Percentiles rank a stretch among this genome's conserved stretches.
phyloP scores from a whole-genome alignment of 1,140 invertebrate genomes.

The Marisa cornuarietis region DNA sequence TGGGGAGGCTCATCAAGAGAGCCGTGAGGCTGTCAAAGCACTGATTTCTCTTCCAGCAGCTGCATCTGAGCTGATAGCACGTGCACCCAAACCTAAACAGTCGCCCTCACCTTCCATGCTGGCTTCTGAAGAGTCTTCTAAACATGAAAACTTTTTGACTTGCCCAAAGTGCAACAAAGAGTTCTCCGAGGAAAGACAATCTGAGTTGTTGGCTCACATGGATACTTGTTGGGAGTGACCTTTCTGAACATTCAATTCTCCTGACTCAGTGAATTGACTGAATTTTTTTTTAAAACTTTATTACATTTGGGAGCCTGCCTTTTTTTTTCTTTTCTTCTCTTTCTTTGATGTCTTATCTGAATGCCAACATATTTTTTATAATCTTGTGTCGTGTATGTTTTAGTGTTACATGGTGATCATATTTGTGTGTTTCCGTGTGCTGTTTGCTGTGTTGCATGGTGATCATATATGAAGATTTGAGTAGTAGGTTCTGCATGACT shows the following conservation, averaged over 20 bases:
- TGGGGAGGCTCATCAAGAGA: neutral
- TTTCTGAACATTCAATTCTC: neutral
- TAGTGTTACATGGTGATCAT: too few relatives aligned
- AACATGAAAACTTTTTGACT: slow-evolving; percentile 15
- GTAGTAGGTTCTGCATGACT: too few relatives aligned
- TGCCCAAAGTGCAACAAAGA: slow-evolving; percentile 27
- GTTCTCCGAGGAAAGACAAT: slow-evolving; percentile 25
- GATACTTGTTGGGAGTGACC: slow-evolving; percentile 24
- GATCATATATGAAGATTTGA: too few relatives aligned
- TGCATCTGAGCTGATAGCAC: slow-evolving; percentile 15
- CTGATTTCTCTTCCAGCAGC: neutral
- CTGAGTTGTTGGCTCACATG: slow-evolving; percentile 26
- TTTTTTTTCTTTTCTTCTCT: too few relatives aligned
- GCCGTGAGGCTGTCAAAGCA: neutral
- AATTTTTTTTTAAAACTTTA: too few relatives aligned
- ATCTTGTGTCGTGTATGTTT: too few relatives aligned
- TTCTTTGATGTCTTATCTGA: too few relatives aligned
- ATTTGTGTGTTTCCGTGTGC: too few relatives aligned
- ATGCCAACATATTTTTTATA: too few relatives aligned
- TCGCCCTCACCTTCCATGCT: neutral
- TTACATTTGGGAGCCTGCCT: too few relatives aligned
- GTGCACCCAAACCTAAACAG: slow-evolving; percentile 5
- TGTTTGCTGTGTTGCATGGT: too few relatives aligned
- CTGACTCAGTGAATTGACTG: too few relatives aligned
- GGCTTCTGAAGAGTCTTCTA: neutral